Conservation (phyloP, 2,113 vertebrate species). For the Psephotus haematonotus region DNA sequence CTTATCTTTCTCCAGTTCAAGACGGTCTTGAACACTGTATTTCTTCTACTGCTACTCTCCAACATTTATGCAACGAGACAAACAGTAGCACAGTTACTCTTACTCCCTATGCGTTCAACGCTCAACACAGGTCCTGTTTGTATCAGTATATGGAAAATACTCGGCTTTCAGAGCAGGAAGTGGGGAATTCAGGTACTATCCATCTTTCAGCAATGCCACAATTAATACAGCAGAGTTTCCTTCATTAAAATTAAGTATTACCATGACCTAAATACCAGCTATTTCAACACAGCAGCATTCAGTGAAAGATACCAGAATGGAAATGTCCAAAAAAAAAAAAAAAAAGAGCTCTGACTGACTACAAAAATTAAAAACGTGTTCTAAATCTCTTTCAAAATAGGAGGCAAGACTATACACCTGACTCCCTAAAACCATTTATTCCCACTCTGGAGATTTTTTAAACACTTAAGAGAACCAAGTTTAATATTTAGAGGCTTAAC, state of each 20-base stretch:
- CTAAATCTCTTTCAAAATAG: background rate
- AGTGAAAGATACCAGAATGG: background rate
- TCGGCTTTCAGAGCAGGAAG: background rate
- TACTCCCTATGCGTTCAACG: accelerated
- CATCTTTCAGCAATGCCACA: background rate
- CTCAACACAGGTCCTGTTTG: background rate
- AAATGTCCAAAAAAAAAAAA: background rate
- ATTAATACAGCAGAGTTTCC: background rate
- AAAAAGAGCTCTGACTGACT: background rate
- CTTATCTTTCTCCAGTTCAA: background rate
- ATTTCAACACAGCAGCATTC: background rate
- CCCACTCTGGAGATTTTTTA: background rate
- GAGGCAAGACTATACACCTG: background rate
- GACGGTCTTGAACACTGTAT: background rate
- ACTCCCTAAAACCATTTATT: background rate
- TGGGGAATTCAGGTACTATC: background rate
- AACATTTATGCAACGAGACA: background rate
- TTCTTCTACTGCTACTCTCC: background rate
- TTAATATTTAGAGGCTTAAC: background rate
- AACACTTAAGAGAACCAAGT: background rate
- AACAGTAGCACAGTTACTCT: accelerated
- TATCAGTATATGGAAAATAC: background rate
- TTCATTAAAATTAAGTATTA: background rate
- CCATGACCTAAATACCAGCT: background rate
- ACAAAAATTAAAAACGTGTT: background rate